Evolutionary conservation across 1,140 invertebrate genomes (phyloP).

Genomic region (Idris sp.): DNA sequence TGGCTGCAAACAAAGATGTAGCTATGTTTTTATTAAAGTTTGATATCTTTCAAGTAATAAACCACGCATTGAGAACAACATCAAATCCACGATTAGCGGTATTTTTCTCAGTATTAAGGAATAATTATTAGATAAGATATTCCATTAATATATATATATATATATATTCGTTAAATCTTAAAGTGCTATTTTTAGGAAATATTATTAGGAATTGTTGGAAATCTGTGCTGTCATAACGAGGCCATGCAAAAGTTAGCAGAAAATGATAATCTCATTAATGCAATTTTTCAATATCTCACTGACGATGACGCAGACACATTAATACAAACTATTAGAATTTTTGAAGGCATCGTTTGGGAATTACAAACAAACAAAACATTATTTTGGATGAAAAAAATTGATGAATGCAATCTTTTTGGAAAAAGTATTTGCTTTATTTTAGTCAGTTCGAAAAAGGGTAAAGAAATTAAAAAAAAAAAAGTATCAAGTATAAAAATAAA

Average conservation of each 20-base stretch:
- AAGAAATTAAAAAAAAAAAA: not conserved
- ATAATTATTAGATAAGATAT: too few species aligned
- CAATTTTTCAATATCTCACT: conserved; percentile 80
- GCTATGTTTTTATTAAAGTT: conserved; percentile 83
- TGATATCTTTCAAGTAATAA: conserved; percentile 81
- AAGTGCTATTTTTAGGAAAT: conserved; percentile 84
- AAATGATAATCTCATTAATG: conserved; percentile 73
- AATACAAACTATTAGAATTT: conserved; percentile 83
- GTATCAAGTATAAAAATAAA: conserved; percentile 1
- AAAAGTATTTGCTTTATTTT: conserved; percentile 82
- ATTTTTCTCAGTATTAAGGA: conserved; percentile 8
- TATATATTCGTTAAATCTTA: too few species aligned
- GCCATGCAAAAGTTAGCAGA: conserved; percentile 75
- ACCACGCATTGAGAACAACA: conserved; percentile 74
- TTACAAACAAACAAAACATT: conserved; percentile 74
- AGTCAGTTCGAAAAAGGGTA: conserved; percentile 83
- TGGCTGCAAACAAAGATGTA: conserved; percentile 85
- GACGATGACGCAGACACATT: conserved; percentile 82
- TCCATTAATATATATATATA: too few species aligned
- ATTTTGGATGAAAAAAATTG: conserved; percentile 78
- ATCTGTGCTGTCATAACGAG: conserved; percentile 82
- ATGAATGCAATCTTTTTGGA: conserved; percentile 76
- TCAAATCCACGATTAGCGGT: conserved; percentile 79
- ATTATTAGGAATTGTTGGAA: conserved; percentile 84
- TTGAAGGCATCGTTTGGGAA: conserved; percentile 80